Conservation (phyloP, 2,113 vertebrate species). For the Neodon shergylaensis region DNA sequence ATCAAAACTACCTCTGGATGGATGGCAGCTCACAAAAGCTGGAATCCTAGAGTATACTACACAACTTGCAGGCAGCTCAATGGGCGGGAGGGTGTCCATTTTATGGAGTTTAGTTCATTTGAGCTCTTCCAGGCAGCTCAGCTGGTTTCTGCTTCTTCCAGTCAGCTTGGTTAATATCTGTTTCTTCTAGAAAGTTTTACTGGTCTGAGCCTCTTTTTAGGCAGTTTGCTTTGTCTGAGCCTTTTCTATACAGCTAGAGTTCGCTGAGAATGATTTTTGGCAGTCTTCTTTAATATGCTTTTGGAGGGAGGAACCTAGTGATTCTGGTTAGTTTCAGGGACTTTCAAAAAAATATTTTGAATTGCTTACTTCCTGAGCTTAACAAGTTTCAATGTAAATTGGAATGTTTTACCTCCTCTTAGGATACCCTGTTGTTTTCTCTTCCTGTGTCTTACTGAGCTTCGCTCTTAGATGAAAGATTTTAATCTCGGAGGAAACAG, state of each 20-base stretch:
- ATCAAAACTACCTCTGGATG: background rate
- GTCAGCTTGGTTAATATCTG: background rate
- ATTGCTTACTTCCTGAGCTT: background rate
- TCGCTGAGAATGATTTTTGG: background rate
- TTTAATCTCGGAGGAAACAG: background rate
- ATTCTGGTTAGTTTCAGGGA: background rate
- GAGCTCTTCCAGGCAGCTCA: background rate
- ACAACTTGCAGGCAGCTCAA: background rate
- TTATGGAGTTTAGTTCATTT: background rate
- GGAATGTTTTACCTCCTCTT: background rate
- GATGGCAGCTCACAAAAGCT: background rate
- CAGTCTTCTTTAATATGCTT: background rate
- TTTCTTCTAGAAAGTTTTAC: background rate
- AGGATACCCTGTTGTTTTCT: background rate
- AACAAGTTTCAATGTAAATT: background rate
- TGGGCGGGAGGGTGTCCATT: too few species aligned
- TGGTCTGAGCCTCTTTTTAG: background rate
- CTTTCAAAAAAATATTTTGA: background rate
- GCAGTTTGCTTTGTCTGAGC: background rate
- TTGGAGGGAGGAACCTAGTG: background rate
- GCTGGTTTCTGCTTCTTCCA: background rate
- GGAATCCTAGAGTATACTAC: background rate
- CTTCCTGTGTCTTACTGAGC: background rate
- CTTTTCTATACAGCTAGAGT: background rate
- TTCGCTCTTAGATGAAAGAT: background rate